Conservation (phyloP, 2,113 vertebrate genomes). For the Eupsittula cactorum region DNA sequence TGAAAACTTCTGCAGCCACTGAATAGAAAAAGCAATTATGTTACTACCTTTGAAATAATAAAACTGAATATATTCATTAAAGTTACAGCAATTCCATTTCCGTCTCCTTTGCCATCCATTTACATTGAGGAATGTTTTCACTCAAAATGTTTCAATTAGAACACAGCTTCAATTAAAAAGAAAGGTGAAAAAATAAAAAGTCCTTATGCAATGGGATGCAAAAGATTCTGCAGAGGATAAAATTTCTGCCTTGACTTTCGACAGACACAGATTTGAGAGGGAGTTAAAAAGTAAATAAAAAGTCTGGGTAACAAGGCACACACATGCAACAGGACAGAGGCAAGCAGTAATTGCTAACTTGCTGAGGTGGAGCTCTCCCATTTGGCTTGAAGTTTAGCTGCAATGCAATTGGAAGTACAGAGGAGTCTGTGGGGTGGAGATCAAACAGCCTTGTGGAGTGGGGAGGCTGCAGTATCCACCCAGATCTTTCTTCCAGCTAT, state of each 20-base stretch:
- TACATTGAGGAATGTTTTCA: slow-evolving; percentile 42
- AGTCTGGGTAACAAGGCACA: not conserved
- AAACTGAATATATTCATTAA: slow-evolving; percentile 65
- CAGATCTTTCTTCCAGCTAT: not conserved
- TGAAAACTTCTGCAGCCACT: slow-evolving; percentile 54
- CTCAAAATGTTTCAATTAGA: slow-evolving; percentile 54
- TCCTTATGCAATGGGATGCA: not conserved
- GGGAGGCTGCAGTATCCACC: not conserved
- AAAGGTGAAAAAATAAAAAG: not conserved
- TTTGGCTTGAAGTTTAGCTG: not conserved
- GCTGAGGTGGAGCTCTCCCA: not conserved
- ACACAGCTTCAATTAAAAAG: slow-evolving; percentile 23
- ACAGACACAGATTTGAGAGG: not conserved
- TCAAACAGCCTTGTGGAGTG: not conserved
- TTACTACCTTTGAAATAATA: slow-evolving; percentile 66
- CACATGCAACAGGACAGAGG: not conserved
- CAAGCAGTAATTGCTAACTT: not conserved
- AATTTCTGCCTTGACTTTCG: not conserved
- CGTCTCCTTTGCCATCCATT: slow-evolving; percentile 14
- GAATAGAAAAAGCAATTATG: slow-evolving; percentile 69
- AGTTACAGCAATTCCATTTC: slow-evolving; percentile 57
- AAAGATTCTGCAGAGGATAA: not conserved
- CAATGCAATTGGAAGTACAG: not conserved
- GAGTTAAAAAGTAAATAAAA: not conserved
- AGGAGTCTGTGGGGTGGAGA: not conserved